Conservation (phyloP, 2,797 vertebrate genomes). For the Sebastes alutus region DNA sequence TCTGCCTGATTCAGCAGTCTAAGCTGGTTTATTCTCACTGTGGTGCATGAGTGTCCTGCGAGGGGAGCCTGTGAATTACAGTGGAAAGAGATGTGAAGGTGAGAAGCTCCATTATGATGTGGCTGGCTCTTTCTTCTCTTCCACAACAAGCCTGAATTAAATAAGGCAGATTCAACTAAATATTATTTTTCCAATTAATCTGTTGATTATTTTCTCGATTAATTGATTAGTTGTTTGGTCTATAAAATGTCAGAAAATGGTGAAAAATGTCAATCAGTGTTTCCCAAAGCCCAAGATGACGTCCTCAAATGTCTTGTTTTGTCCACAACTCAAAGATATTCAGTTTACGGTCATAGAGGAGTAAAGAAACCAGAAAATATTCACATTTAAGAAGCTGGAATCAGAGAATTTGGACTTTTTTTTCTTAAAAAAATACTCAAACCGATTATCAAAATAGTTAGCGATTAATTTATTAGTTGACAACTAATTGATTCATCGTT, state of each 20-base stretch:
- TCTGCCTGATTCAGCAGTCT: slow-evolving; percentile 69
- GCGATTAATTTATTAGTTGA: too few relatives aligned
- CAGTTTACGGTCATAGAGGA: neutral
- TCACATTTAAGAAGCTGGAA: neutral
- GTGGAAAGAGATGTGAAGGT: slow-evolving; percentile 40
- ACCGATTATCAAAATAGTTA: too few relatives aligned
- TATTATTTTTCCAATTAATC: neutral
- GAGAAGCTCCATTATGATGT: slow-evolving; percentile 30
- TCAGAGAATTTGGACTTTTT: neutral
- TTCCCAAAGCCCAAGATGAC: too few relatives aligned
- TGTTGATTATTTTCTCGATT: neutral
- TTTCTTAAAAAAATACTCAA: neutral
- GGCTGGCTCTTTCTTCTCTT: slow-evolving; percentile 7
- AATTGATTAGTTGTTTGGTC: rapidly evolving
- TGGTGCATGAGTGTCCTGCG: slow-evolving; percentile 36
- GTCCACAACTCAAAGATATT: neutral
- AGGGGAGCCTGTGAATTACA: slow-evolving; percentile 45
- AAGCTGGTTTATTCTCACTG: slow-evolving; percentile 50
- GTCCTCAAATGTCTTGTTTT: neutral
- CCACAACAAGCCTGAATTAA: neutral
- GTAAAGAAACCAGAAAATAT: neutral
- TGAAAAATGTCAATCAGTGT: too few relatives aligned
- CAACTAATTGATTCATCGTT: too few relatives aligned
- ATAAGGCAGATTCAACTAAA: neutral
- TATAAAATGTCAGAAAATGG: neutral